Evolutionary conservation across 2,797 vertebrate genomes (phyloP).

Genomic region (Staurois parvus): DNA sequence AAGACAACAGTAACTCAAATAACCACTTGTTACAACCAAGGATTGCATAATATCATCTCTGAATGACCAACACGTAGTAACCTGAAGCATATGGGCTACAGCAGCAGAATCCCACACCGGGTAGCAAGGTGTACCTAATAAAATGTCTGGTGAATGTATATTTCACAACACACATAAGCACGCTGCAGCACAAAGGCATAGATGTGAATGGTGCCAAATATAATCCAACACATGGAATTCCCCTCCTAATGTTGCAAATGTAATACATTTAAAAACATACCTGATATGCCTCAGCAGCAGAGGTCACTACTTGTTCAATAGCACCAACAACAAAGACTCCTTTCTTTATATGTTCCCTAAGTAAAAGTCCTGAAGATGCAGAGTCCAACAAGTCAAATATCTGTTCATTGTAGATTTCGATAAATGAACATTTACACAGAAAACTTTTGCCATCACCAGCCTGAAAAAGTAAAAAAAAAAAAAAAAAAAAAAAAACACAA

Average conservation of each 20-base stretch:
- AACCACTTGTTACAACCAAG: too few relatives aligned
- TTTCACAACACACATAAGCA: too few relatives aligned
- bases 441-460: constrained; percentile 88
- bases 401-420: constrained; percentile 98
- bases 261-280: constrained; percentile 71
- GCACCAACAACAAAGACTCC: constrained; percentile 96
- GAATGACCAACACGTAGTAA: too few relatives aligned
- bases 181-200: too few relatives aligned
- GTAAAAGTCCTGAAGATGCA: constrained; percentile 89
- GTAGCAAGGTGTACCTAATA: too few relatives aligned
- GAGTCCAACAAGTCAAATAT: constrained; percentile 95
- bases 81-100: too few relatives aligned
- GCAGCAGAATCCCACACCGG: too few relatives aligned
- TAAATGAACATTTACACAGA: constrained; percentile 97
- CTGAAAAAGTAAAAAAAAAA: constrained; percentile 67
- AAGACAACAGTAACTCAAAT: too few relatives aligned
- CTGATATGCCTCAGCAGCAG: constrained; percentile 94
- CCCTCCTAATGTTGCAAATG: background rate
- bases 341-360: constrained; percentile 95
- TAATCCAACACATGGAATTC: background rate
- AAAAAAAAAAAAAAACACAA: background rate
- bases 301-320: constrained; percentile 89
- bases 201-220: background rate
- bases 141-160: too few relatives aligned
- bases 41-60: too few relatives aligned